Evolutionary conservation across 2,797 vertebrate genomes (phyloP).

Genomic region (Trachurus trachurus): DNA sequence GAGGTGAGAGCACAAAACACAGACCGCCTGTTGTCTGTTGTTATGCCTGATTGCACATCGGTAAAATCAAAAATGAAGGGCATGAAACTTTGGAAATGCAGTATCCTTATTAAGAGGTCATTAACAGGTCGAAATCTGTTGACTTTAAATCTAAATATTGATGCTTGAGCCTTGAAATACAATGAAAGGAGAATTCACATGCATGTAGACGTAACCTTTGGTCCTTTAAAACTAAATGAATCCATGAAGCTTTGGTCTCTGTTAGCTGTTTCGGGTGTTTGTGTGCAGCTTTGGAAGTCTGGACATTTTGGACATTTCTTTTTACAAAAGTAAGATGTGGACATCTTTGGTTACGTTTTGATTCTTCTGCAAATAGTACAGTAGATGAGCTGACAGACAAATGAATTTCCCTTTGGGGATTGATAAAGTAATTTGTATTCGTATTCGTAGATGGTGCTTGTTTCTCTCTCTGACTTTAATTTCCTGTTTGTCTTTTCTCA

Average conservation of each 20-base stretch:
- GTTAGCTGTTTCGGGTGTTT: neutral
- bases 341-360: neutral
- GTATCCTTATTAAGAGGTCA: neutral
- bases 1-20: conserved; percentile 57
- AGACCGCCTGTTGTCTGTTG: neutral
- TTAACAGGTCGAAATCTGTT: no score
- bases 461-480: neutral
- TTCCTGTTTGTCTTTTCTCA: conserved; percentile 35
- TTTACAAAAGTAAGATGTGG: neutral
- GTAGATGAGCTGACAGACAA: no score
- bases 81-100: neutral
- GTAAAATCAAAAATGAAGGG: neutral
- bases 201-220: no score
- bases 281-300: neutral
- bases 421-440: no score
- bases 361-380: no score
- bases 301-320: neutral
- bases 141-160: neutral
- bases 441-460: neutral
- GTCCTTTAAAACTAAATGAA: neutral
- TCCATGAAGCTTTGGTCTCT: neutral
- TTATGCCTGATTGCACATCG: neutral
- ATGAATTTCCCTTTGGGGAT: no score
- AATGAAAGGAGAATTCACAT: neutral
- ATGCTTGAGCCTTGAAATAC: neutral